Base-by-base conservation (phyloP, 2,797 vertebrate species). In the Rhinophrynus dorsalis region DNA sequence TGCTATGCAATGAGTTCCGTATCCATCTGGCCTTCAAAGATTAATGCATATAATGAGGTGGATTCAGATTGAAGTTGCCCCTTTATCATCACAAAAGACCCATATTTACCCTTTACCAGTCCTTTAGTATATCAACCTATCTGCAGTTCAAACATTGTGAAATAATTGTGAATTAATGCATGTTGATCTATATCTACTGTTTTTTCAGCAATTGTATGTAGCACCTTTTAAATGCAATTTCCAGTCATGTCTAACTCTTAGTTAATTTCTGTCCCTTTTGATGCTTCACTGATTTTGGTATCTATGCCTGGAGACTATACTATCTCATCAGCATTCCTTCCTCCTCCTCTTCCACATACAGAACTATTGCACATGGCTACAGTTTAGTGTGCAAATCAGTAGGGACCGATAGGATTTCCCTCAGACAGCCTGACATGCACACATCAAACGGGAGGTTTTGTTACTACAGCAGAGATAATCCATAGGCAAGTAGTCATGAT, bases 351-450 rank as follows among this genome's bases (percentile, higher is more conserved):
- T 68, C 70, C 73, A 74, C 76, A 74, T 76, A 75, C 75, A 81
- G 74, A 74, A 57, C 54, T 75, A 73, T 74, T 64, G 84, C 88
- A 89, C 90, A 88, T 87, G 89, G 84, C 84, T 83, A 81, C 84
- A 79, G 85, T 80, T 73, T 76, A 85, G 80, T 80, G 57, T 81
- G 84, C 84, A 85, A 85, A 84, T 84, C 84, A 85, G 74, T 78
- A 83, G 75, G 78, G 82, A 66, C 81, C 11, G 82, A 81, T 76
- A 84, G 77, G 74, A 78, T 74, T 77, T 74, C 75, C 63, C 78
- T 74, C 68, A 83, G 76, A 79, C 74, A 73, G 78, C 80, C 77
- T 77, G 57, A 78, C 81, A 78, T 79, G 80, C 37, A 52, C 24
- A 33, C 47, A 52, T 61, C 67, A 69, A 54, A 61, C 37, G 30